Base-by-base conservation (phyloP, 2,797 vertebrate genomes). In the Sylvilagus floridanus region DNA sequence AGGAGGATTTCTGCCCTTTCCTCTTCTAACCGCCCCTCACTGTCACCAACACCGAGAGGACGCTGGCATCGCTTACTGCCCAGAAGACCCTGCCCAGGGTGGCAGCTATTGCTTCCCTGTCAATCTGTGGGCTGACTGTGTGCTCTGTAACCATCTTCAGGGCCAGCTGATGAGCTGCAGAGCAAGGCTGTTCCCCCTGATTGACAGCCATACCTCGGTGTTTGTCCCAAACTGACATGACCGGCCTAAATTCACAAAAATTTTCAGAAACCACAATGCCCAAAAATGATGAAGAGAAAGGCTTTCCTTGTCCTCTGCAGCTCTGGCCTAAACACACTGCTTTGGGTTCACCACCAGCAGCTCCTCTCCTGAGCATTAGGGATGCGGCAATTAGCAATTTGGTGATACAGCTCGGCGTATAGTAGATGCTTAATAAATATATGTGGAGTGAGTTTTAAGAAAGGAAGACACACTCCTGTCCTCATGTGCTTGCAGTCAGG, bases 231-330 rank as follows among this genome's bases (percentile, higher is more conserved):
- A 42, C 50, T 63, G 57, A 32, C 3, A 32, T 30, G 32, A 85
- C 5, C 21, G 30, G 12, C 69, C 21, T 71, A 47, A 82, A 88
- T 57, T 69, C 68, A 93, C 42, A 79, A 87, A 75, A 73, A 79
- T 71, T 75, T 83, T 95, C 77, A 26, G 85, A 90, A 90, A 73
- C 5, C 72, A 13, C 24, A 22, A 32, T 52, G 7, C 68, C 19
- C 57, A 32, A 81, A 69, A 88, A 62, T 75, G 21, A 87, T 85
- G 17, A 86, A 83, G 66, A 91, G 32, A 9, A 75, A 94, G 50
- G 37, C 47, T 91, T 93, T 71, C n/a, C 7, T 65, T 66, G 9
- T 52, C 37, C 10, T 60, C 11, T 37, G 16, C 4, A 14, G 65
- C 76, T 91, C 21, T 71, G 28, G 54, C 52, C 9, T 71, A 73